Percentiles rank a stretch among this genome's conserved stretches.
phyloP scores from a whole-genome alignment of 2,113 vertebrate species.

The Formicarius rufipectus region DNA sequence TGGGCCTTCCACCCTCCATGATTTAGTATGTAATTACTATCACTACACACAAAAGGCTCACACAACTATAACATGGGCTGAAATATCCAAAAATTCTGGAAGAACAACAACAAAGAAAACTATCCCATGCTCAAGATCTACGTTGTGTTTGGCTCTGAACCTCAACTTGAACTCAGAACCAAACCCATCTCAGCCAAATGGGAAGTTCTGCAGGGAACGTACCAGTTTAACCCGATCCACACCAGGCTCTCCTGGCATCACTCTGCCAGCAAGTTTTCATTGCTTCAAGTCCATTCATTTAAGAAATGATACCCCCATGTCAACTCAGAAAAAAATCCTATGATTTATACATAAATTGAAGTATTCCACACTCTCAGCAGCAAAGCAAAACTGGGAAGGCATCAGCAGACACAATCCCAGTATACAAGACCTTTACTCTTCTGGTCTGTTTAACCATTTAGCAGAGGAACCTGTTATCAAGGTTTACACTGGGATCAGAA shows the following conservation, averaged over 20 bases:
- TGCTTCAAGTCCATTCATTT: neutral
- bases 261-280: neutral
- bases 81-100: neutral
- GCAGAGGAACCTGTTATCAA: neutral
- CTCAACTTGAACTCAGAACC: neutral
- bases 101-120: neutral
- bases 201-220: neutral
- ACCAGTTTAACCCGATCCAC: neutral
- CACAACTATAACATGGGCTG: rapidly evolving
- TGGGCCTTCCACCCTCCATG: neutral
- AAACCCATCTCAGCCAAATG: rapidly evolving
- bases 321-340: neutral
- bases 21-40: neutral
- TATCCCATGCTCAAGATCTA: rapidly evolving
- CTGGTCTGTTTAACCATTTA: neutral
- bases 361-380: neutral
- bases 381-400: neutral
- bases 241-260: neutral
- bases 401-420: neutral
- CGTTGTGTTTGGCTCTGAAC: neutral
- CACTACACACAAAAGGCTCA: neutral
- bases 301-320: neutral
- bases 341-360: neutral
- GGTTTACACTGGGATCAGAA: neutral
- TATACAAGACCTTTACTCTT: neutral